Evolutionary conservation across 2,888 invertebrate genomes (phyloP), one percentile per base, ranked within the genome.

Genomic region (Pomacea canaliculata): DNA sequence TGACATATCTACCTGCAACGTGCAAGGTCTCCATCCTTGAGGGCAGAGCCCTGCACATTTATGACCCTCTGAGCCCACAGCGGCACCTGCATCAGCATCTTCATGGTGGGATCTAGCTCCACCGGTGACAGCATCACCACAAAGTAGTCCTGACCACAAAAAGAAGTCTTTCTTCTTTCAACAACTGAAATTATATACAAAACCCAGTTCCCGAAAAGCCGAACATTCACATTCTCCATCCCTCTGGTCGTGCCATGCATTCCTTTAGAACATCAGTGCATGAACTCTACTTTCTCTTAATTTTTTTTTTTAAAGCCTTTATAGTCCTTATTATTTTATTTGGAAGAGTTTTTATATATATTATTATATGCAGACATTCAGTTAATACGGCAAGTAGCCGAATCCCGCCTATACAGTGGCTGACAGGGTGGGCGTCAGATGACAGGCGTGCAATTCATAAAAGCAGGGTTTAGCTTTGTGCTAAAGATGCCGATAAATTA

Each of bases 31-130:
- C 95, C 95, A 90, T 99, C 99, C 91, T 98, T 98, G 81, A 98
- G 92, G 88, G 98, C 98, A 51, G 98, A 98, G 62, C 98, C 98
- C 92, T 98, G 95, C 84, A 97, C 96, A 92, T 97, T 99, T 89
- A 98, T 97, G 76, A 99, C 98, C 82, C 98, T 93, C 90, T 97
- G 97, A 18, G 97, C 97, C 98, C 98, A 98, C 87, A 98, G 96
- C 13, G 98, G 98, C 81, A 93, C 93, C 93, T 98, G 97, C 73
- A 99, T 93, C 87, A 99, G 96, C 96, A 98, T 97, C 88, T 98
- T 93, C 97, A 98, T 98, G 37, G 97, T 98, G 37, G 97, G 96
- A 91, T 99, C 98, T 84, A 99, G 93, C 91, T 99, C 99, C 95
- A 97, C 97, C 0, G 99, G 99, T 19, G 98, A 97, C 71, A 99